These are phyloP conservation scores for Tetragnatha montana DNA, from an alignment of 2,888 invertebrate species.

Conservation along the genomic window DNA sequence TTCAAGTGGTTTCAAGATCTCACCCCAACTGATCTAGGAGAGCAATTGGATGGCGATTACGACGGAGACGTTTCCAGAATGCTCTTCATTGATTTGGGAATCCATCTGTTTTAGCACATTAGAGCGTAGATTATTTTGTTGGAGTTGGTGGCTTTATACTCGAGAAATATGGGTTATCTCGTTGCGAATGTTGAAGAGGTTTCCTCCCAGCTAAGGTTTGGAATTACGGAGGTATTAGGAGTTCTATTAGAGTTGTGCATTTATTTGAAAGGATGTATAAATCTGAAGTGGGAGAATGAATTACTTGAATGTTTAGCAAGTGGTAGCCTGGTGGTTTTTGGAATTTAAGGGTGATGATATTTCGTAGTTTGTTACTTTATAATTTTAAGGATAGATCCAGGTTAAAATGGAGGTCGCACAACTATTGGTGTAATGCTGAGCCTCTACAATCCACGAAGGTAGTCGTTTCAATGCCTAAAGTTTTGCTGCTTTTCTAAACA, in stretches of 20 bases:
- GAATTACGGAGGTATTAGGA: background rate
- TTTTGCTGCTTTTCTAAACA: no score
- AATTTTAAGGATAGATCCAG: no score
- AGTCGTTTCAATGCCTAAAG: no score
- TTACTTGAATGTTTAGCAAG: no score
- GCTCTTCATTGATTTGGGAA: background rate
- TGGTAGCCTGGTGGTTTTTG: no score
- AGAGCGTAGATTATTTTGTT: background rate
- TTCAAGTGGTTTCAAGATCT: slow-evolving; percentile 12
- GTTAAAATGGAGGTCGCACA: no score
- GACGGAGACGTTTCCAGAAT: background rate
- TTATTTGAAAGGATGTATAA: background rate
- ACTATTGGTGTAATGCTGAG: no score
- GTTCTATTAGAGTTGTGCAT: background rate
- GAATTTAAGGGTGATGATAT: no score
- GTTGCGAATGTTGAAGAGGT: background rate
- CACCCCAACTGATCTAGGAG: background rate
- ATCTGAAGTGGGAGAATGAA: no score
- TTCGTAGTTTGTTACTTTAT: no score
- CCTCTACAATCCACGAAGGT: no score
- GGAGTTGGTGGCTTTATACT: background rate
- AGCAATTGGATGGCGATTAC: slow-evolving; percentile 11
- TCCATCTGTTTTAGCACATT: background rate
- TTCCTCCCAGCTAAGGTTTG: background rate
- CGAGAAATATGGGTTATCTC: background rate